A percentile compares a stretch with the other conserved stretches of the same genome.
Evolutionary conservation across 2,797 vertebrate species (phyloP).

Genomic region (Pristis pectinata): DNA sequence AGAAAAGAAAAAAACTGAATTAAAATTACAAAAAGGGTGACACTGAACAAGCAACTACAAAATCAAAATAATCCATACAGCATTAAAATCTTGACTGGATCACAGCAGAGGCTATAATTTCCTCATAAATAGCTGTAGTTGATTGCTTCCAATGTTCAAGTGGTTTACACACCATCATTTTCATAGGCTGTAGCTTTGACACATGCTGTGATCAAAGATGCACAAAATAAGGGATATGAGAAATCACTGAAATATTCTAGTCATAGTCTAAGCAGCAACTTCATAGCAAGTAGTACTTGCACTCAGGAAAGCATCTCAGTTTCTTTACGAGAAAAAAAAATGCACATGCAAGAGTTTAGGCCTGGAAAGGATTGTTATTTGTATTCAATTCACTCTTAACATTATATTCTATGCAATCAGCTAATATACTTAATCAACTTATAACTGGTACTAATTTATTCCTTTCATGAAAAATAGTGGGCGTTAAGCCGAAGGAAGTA

Average conservation of each 20-base stretch:
- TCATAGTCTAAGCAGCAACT: not conserved
- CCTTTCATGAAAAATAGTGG: not conserved
- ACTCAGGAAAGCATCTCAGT: not conserved
- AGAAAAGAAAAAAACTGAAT: not conserved
- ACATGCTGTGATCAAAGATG: not conserved
- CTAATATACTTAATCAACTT: not conserved
- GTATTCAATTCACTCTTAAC: not conserved
- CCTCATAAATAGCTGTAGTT: conserved; percentile 11
- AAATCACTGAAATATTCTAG: not conserved
- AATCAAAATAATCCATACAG: not conserved
- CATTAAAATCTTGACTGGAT: not conserved
- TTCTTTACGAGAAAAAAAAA: not conserved
- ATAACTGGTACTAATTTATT: not conserved
- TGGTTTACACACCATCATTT: not conserved
- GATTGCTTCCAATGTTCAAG: not conserved
- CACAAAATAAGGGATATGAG: not conserved
- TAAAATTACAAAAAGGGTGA: not conserved
- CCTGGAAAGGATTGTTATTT: not conserved
- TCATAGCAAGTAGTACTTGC: not conserved
- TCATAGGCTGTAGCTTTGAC: not conserved
- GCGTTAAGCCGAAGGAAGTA: not conserved
- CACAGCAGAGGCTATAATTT: not conserved
- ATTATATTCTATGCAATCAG: not conserved
- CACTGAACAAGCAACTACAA: not conserved
- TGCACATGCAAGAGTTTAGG: not conserved